Evolutionary conservation across 2,113 vertebrate genomes (phyloP), one percentile per base, ranked within the genome.

Genomic region (Zosterops lateralis): DNA sequence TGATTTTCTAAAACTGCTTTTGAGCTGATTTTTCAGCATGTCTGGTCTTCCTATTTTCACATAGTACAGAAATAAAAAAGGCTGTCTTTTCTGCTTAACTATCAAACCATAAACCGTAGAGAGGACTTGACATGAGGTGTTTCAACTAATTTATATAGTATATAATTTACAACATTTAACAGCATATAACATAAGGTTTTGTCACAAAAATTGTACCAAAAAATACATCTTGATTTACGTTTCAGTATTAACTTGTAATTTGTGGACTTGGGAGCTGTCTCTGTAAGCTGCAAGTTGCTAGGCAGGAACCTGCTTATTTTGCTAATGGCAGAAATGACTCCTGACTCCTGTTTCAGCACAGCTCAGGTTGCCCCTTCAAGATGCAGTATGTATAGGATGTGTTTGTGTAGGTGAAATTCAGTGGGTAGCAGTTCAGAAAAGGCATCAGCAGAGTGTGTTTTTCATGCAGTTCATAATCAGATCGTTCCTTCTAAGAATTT

Each of bases 201-300:
- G 67, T 79, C 75, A 90, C 82, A 68, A 88, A 93, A 94, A 92
- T 73, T 51, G 44, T 77, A n/a, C 51, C 13, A 66, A 91, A 89
- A 92, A 61, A 36, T 50, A 15, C 20, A 45, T 64, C 17, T 80
- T 0, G 0, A 57, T 66, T 88, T 95, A 50, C 53, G 62, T 83
- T 91, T 79, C 31, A 36, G 28, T 54, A 45, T 90, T 73, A 38
- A 56, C 38, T 79, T 94, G 54, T 95, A 70, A 90, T 94, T 77
- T 85, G 82, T 40, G 75, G 82, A 44, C 90, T 62, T 73, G 45
- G 26, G 64, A 94, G 54, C 72, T 76, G 74, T 57, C 58, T 82
- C 62, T 8, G 8, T 70, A 65, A 85, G 51, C 75, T 92, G 42
- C 7, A 51, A 67, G 56, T 9, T 56, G 60, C 50, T 84, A 74